Conservation (phyloP, 2,797 vertebrate genomes). For the Huso huso region DNA sequence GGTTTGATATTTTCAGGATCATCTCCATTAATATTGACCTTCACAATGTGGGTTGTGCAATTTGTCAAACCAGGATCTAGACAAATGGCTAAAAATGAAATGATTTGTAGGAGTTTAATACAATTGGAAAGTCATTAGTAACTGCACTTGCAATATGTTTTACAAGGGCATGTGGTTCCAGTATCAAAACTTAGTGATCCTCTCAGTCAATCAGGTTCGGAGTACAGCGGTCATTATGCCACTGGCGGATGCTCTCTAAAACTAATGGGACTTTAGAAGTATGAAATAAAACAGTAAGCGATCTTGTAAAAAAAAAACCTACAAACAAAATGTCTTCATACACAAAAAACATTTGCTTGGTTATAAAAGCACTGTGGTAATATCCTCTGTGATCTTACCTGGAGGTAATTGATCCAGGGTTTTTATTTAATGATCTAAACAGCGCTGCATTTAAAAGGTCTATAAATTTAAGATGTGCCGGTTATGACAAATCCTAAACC, state of each 20-base stretch:
- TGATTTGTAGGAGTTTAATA: not conserved
- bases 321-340: too few relatives aligned
- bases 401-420: too few relatives aligned
- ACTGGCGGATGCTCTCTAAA: too few relatives aligned
- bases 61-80: constrained; percentile 90
- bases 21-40: constrained; percentile 88
- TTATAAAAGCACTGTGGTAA: not conserved
- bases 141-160: not conserved
- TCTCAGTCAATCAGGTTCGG: not conserved
- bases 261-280: too few relatives aligned
- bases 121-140: not conserved
- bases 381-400: too few relatives aligned
- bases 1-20: constrained; percentile 77
- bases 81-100: constrained; percentile 66
- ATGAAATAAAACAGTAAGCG: too few relatives aligned
- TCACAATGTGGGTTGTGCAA: constrained; percentile 77
- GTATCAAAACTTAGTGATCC: not conserved
- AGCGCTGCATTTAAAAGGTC: not conserved
- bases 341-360: constrained; percentile 25
- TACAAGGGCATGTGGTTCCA: too few relatives aligned
- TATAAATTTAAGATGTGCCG: not conserved
- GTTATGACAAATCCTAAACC: not conserved
- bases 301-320: not conserved
- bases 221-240: not conserved
- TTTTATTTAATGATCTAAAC: too few relatives aligned